Percentiles rank a stretch among this genome's conserved stretches.
Evolutionary conservation across 2,113 vertebrate genomes (phyloP).

Genomic region (Myocastor coypus): DNA sequence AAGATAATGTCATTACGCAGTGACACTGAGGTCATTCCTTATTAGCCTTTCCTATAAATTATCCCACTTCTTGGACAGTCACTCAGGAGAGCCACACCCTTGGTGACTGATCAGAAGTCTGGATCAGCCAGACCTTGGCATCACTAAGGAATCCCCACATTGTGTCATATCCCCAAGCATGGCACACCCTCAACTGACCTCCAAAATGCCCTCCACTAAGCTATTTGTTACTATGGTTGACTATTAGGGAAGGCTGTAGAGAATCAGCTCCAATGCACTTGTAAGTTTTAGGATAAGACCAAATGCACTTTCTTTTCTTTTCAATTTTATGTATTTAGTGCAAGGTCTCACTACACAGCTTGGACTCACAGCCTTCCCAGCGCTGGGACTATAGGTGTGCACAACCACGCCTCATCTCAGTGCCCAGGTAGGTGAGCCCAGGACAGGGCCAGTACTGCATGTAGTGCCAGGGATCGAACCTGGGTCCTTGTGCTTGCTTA

Average conservation of each 20-base stretch:
- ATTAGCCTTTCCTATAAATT: slow-evolving; percentile 45
- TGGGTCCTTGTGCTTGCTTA: no score
- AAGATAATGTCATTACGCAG: slow-evolving; percentile 51
- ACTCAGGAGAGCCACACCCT: not conserved
- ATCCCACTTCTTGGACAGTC: not conserved
- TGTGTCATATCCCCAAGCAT: not conserved
- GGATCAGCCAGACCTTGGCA: not conserved
- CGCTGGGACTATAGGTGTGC: no score
- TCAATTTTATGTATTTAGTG: no score
- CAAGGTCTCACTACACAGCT: no score
- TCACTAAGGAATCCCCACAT: slow-evolving; percentile 2
- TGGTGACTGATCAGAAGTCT: not conserved
- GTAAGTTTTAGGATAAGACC: not conserved
- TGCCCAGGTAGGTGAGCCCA: no score
- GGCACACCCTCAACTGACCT: not conserved
- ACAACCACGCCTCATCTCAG: no score
- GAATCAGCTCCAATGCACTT: not conserved
- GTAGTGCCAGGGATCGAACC: no score
- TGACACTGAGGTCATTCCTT: slow-evolving; percentile 38
- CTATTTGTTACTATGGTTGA: not conserved
- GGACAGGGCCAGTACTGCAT: no score
- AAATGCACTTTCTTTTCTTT: not conserved
- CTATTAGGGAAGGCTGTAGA: not conserved
- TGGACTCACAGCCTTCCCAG: no score
- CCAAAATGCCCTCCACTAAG: not conserved